A percentile compares a stretch with the other conserved stretches of the same genome.
phyloP scores from a whole-genome alignment of 2,113 vertebrate species.

The Muntiacus reevesi region DNA sequence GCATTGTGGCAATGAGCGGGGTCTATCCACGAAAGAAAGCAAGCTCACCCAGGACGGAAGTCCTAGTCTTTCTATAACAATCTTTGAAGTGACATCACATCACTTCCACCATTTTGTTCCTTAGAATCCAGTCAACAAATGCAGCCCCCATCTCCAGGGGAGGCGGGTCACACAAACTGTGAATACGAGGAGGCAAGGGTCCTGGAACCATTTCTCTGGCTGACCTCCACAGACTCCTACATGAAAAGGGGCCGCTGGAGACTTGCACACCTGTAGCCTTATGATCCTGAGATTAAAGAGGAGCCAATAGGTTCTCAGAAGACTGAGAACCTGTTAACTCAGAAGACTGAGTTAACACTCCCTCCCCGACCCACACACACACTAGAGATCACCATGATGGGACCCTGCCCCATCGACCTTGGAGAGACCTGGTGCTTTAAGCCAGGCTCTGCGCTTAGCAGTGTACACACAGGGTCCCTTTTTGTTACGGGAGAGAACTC shows the following conservation, averaged over 20 bases:
- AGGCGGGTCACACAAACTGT: neutral
- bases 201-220: neutral
- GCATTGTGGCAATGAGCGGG: accelerated
- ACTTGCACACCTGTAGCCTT: neutral
- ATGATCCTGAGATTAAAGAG: neutral
- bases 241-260: neutral
- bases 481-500: neutral
- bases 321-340: too few species aligned
- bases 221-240: too few species aligned
- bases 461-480: neutral
- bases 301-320: neutral
- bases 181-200: accelerated
- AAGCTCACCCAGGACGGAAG: neutral
- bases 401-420: neutral
- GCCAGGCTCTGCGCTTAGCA: neutral
- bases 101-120: neutral
- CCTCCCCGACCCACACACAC: neutral
- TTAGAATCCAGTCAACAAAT: neutral
- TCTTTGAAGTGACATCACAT: neutral
- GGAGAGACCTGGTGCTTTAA: neutral
- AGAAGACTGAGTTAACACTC: neutral
- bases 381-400: neutral
- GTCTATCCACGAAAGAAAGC: neutral
- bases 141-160: neutral
- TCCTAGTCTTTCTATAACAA: neutral